Percentiles rank a stretch among this genome's conserved stretches.
These are phyloP conservation scores for Drymodes brunneopygia DNA, from an alignment of 2,113 vertebrate species.

Conservation along the genomic window DNA sequence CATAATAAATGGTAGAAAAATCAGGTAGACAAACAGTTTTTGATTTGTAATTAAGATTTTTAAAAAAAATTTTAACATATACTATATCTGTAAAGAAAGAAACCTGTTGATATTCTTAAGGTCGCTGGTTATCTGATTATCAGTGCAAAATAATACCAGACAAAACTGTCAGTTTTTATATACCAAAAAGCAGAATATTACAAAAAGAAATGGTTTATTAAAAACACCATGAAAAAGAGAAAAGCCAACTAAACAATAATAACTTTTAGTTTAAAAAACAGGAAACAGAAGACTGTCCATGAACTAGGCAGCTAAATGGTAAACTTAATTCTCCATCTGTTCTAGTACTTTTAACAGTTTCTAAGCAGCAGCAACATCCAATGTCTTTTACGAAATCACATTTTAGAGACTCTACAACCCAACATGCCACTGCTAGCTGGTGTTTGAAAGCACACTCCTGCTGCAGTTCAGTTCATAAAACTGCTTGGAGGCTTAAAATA, in stretches of 20 bases:
- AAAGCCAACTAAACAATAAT: neutral
- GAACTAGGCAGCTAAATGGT: neutral
- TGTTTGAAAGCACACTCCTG: neutral
- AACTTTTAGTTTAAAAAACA: neutral
- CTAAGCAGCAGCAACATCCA: neutral
- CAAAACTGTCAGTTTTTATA: neutral
- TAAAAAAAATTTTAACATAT: too few species aligned
- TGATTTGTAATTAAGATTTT: neutral
- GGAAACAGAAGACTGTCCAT: neutral
- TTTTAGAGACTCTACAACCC: neutral
- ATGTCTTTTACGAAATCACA: neutral
- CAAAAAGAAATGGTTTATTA: neutral
- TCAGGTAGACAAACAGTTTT: neutral
- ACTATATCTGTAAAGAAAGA: neutral
- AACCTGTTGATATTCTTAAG: neutral
- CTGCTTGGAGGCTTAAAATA: neutral
- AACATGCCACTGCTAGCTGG: neutral
- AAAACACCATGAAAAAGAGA: neutral
- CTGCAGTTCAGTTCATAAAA: neutral
- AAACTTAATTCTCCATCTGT: slow-evolving; percentile 1
- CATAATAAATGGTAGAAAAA: neutral
- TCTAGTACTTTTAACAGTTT: neutral
- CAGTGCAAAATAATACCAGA: neutral
- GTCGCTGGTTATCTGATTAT: neutral
- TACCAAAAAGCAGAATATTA: neutral